Evolutionary conservation across 2,888 invertebrate genomes (phyloP).

Genomic region (Trichogramma dendrolimi): DNA sequence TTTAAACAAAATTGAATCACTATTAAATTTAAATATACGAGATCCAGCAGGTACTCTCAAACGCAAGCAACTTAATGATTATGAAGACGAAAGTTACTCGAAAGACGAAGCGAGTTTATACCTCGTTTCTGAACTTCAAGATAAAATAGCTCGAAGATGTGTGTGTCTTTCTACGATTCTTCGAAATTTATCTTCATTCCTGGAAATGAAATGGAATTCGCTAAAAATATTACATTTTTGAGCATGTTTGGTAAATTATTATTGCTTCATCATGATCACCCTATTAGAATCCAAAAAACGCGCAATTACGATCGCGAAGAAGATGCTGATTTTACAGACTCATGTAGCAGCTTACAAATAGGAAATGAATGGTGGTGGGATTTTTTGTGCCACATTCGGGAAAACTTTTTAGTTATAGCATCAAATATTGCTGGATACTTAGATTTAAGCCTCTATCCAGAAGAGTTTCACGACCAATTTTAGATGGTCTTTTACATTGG

Average conservation of each 20-base stretch:
- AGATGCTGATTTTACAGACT: constrained; percentile 75
- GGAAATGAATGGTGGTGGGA: constrained; percentile 93
- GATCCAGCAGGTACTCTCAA: constrained; percentile 78
- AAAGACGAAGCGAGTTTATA: constrained; percentile 86
- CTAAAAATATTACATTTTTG: constrained; percentile 82
- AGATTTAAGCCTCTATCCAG: constrained; percentile 83
- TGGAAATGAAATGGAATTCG: constrained; percentile 89
- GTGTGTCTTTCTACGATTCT: constrained; percentile 93
- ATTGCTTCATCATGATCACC: constrained; percentile 89
- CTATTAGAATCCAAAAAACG: constrained; percentile 76
- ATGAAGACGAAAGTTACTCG: constrained; percentile 89
- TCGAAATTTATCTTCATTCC: constrained; percentile 94
- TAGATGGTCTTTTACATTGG: constrained; percentile 97
- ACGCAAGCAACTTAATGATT: constrained; percentile 74
- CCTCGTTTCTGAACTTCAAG: constrained; percentile 81
- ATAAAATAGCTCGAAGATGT: constrained; percentile 83
- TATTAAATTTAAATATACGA: constrained; percentile 58
- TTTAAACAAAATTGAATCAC: constrained; percentile 10
- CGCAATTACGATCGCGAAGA: constrained; percentile 84
- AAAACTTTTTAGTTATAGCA: constrained; percentile 92
- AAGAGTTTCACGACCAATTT: constrained; percentile 86
- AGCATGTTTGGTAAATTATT: constrained; percentile 86
- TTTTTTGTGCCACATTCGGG: constrained; percentile 84
- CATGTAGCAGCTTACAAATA: constrained; percentile 79
- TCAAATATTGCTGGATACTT: constrained; percentile 94